phyloP scores from a whole-genome alignment of 2,888 invertebrate genomes.

The Diplolepis rosae region DNA sequence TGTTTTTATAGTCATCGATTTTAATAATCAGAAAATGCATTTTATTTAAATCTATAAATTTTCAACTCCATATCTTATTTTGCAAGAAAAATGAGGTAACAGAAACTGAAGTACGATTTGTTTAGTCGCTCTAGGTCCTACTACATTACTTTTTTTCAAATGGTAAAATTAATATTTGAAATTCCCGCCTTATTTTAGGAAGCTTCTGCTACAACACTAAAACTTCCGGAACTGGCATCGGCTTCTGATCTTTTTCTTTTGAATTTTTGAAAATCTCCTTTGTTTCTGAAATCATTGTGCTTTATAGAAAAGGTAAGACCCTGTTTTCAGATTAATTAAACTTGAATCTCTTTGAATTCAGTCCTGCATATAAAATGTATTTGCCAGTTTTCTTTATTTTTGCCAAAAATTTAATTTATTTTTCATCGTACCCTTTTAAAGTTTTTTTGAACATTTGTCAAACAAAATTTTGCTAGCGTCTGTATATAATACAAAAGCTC shows the following conservation, averaged over 20 bases:
- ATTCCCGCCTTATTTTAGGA: neutral
- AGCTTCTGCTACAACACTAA: neutral
- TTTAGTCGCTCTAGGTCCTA: too few relatives aligned
- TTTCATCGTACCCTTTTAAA: too few relatives aligned
- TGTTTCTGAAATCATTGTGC: neutral
- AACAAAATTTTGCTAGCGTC: too few relatives aligned
- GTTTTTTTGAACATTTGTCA: too few relatives aligned
- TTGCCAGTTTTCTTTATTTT: neutral
- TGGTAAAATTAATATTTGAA: neutral
- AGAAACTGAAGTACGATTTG: too few relatives aligned
- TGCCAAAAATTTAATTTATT: neutral
- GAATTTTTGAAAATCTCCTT: neutral
- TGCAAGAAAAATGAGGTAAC: too few relatives aligned
- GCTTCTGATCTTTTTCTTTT: neutral
- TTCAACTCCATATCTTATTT: too few relatives aligned
- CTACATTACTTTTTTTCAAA: too few relatives aligned
- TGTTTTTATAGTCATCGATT: too few relatives aligned
- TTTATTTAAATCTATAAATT: too few relatives aligned
- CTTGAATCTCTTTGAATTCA: neutral
- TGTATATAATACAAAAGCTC: too few relatives aligned
- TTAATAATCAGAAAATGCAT: too few relatives aligned
- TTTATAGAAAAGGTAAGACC: neutral
- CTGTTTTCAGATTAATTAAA: neutral
- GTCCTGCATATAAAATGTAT: neutral
- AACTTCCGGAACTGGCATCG: slow-evolving; percentile 15